Conservation (phyloP, 2,888 invertebrate genomes). For the Odiellus spinosus region DNA sequence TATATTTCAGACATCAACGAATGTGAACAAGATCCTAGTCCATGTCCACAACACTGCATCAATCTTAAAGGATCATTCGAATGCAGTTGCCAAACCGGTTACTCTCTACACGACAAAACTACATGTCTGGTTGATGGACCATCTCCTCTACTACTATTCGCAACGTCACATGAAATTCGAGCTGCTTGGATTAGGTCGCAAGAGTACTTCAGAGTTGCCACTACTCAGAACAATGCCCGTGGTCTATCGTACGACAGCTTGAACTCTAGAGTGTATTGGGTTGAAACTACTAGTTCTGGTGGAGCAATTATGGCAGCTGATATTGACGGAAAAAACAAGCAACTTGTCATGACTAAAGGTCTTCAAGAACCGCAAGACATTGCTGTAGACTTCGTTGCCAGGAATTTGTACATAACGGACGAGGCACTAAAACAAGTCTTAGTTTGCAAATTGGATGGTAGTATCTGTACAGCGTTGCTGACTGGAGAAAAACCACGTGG, state of each 20-base stretch:
- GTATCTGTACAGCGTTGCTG: conserved; percentile 31
- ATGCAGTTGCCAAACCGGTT: conserved; percentile 49
- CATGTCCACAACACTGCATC: conserved; percentile 38
- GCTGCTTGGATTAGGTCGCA: neutral
- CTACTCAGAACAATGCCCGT: neutral
- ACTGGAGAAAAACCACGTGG: conserved; percentile 34
- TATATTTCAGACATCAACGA: conserved; percentile 26
- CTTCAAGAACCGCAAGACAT: conserved; percentile 21
- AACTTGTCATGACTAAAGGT: conserved; percentile 8
- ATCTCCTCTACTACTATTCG: neutral
- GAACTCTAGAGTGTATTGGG: neutral
- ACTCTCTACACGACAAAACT: conserved; percentile 36
- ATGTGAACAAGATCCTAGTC: conserved; percentile 29
- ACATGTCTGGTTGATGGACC: conserved; percentile 32
- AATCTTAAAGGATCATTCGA: conserved; percentile 47
- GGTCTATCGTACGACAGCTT: neutral
- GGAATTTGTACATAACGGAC: conserved; percentile 68
- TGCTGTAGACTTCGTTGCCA: conserved; percentile 34
- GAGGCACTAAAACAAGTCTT: conserved; percentile 46
- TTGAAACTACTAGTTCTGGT: neutral
- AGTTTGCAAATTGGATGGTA: conserved; percentile 52
- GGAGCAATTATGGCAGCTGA: too few species aligned
- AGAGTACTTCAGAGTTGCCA: neutral
- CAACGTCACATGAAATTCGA: neutral
- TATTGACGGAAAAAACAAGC: too few species aligned